Base-by-base conservation (phyloP, 92 coral and sea anemone genomes). In the Pocillopora meandrina region DNA sequence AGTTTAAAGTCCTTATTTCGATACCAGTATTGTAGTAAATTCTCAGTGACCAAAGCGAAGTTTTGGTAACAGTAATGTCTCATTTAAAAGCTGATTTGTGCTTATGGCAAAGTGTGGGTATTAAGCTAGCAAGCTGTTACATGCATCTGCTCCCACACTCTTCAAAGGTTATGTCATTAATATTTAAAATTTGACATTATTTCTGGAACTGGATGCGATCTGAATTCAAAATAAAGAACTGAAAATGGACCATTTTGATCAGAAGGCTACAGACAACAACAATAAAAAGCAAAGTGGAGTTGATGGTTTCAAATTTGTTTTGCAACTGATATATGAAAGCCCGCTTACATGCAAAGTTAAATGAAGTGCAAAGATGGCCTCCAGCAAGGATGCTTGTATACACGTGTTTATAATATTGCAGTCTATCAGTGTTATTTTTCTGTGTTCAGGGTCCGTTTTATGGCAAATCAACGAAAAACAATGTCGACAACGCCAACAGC, bases 171-270 rank as follows among this genome's bases (percentile, higher is more conserved):
- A 52, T 35, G 35, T 88, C 71, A 84, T 83, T 76, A 23, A 72
- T 83, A 83, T 56, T 78, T 83, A 84, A 77, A 74, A 13, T 71
- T 56, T 59, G 35, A 70, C 33, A 71, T 71, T 69, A 72, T 65
- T 88, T 71, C 42, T 64, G 75, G 62, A 42, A 67, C 57, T 72
- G 69, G 77, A 42, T 69, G 56, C 74, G 71, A 31, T 18, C 59
- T 74, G 62, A 80, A 80, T 60, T 49, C n/a, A 65, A 75, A 81
- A 65, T 76, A 59, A 71, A 60, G 56, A 80, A 21, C 72, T 71
- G 72, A 71, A 76, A 86, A 75, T 81, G 74, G 84, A 56, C 61
- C 18, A 19, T 63, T 62, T 66, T 68, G 73, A 66, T 34, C 57
- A 66, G 65, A 74, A 47, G 52, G 23, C 31, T 12, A 8, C 55